phyloP scores from a whole-genome alignment of 1,140 invertebrate species.

The Polyergus mexicanus region DNA sequence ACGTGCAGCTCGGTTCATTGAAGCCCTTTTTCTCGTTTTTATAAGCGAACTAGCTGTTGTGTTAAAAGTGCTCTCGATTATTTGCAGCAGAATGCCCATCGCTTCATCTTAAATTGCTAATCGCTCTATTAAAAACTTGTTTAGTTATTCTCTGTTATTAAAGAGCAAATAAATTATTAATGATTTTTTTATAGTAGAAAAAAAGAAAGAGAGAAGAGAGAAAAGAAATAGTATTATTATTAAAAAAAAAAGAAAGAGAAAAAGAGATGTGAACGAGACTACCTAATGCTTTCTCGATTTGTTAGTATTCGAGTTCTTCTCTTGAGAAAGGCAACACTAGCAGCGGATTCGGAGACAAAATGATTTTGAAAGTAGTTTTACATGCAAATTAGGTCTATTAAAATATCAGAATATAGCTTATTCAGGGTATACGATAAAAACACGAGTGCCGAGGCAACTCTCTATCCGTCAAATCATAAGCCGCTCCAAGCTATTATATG shows the following conservation, averaged over 20 bases:
- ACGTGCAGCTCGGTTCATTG: conserved; percentile 75
- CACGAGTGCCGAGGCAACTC: conserved; percentile 73
- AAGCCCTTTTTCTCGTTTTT: conserved; percentile 65
- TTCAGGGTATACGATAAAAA: conserved; percentile 77
- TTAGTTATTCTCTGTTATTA: background rate
- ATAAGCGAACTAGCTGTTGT: conserved; percentile 50
- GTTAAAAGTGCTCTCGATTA: conserved; percentile 38
- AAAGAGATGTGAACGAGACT: background rate
- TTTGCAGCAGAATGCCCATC: conserved; percentile 4
- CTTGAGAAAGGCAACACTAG: conserved; percentile 12
- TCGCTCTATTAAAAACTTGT: background rate
- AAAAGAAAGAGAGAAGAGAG: background rate
- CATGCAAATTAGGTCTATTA: conserved; percentile 85
- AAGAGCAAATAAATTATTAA: background rate
- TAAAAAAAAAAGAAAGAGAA: background rate
- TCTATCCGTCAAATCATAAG: conserved; percentile 70
- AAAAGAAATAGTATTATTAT: background rate
- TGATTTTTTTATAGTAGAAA: background rate
- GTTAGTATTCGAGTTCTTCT: background rate
- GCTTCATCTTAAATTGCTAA: background rate
- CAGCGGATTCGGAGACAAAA: conserved; percentile 37
- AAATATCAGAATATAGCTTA: conserved; percentile 70
- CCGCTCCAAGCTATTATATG: conserved; percentile 77
- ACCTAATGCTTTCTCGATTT: background rate
- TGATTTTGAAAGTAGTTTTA: conserved; percentile 79